Conservation (phyloP, 2,113 vertebrate species). For the Dicrurus megarhynchus region DNA sequence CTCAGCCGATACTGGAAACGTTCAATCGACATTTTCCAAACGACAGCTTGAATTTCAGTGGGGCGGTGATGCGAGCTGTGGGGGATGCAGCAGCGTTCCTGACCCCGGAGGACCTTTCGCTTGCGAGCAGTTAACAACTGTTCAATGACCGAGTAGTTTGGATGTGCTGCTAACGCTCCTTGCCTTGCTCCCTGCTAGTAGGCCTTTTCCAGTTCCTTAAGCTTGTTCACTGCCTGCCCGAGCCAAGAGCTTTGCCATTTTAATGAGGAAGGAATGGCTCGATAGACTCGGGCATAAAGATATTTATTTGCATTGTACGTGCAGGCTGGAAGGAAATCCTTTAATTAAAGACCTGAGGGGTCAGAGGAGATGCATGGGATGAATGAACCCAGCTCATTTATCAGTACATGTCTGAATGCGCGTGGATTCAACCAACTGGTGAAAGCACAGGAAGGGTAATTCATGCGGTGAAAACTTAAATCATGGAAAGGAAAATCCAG, state of each 20-base stretch:
- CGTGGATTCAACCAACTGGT: background rate
- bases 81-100: background rate
- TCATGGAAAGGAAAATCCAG: background rate
- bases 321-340: conserved; percentile 11
- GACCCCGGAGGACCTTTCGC: background rate
- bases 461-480: background rate
- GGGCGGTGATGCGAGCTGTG: background rate
- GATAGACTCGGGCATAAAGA: background rate
- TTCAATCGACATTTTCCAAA: background rate
- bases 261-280: conserved; percentile 12
- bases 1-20: background rate
- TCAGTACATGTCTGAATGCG: background rate
- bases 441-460: background rate
- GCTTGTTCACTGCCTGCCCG: background rate
- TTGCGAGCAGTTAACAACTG: background rate
- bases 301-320: background rate
- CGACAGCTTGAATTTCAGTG: background rate
- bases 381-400: background rate
- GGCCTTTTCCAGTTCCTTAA: conserved; percentile 25
- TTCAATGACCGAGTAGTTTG: background rate
- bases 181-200: background rate
- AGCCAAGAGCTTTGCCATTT: conserved; percentile 31
- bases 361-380: background rate
- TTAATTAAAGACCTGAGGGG: conserved; percentile 18
- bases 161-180: background rate